Percentiles rank a stretch among this genome's conserved stretches.
Conservation (phyloP, 2,797 vertebrate species). For the Danio albolineatus region DNA sequence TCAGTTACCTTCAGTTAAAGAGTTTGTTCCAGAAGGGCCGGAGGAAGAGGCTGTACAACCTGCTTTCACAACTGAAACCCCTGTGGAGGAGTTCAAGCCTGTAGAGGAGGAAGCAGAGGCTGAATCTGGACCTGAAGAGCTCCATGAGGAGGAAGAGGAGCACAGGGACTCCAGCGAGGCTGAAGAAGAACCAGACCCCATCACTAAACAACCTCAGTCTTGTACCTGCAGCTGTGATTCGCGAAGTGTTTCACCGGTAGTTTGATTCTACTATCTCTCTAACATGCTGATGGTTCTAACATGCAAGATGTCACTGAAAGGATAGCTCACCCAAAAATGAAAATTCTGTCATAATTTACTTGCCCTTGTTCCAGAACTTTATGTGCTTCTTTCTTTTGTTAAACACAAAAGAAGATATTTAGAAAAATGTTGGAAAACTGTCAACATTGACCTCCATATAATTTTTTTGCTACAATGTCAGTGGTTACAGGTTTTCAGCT, state of each 20-base stretch:
- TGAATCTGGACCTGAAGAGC: constrained; percentile 26
- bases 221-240: constrained; percentile 45
- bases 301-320: no score
- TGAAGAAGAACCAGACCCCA: constrained; percentile 52
- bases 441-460: no score
- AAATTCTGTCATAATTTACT: no score
- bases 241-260: constrained; percentile 69
- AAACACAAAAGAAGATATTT: no score
- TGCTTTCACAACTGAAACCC: not conserved
- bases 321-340: no score
- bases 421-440: no score
- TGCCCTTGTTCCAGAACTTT: no score
- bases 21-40: constrained; percentile 51
- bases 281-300: not conserved
- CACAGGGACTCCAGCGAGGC: constrained; percentile 19
- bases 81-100: constrained; percentile 50
- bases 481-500: no score
- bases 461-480: no score
- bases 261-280: not conserved
- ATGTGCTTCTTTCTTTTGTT: no score
- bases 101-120: constrained; percentile 56
- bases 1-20: constrained; percentile 42
- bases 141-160: constrained; percentile 41
- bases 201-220: constrained; percentile 75
- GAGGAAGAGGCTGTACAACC: constrained; percentile 61